A percentile compares a stretch with the other conserved stretches of the same genome.
Evolutionary conservation across 2,113 vertebrate species (phyloP).

Genomic region (Phalacrocorax brasilianus): DNA sequence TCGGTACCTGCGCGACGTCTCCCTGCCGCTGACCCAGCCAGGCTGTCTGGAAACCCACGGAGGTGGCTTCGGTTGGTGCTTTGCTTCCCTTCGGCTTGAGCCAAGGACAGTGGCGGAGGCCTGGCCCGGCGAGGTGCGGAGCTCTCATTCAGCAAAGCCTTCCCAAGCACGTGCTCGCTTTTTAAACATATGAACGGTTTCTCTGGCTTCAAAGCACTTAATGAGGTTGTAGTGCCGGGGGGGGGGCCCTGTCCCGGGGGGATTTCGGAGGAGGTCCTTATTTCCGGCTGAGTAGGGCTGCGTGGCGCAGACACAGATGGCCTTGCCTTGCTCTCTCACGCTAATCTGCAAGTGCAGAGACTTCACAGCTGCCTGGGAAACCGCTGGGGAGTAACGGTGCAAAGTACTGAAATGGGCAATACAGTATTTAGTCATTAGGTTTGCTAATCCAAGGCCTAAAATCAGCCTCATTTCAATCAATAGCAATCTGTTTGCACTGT

Average conservation of each 20-base stretch:
- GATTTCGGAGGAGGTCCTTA: neutral
- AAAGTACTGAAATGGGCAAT: slow-evolving; percentile 33
- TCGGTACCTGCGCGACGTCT: neutral
- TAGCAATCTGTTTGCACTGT: slow-evolving; percentile 74
- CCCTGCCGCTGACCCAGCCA: neutral
- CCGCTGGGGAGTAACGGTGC: slow-evolving; percentile 42
- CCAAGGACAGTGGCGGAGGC: accelerated
- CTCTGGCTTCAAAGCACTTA: neutral
- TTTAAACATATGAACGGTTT: accelerated
- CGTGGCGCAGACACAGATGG: slow-evolving; percentile 39
- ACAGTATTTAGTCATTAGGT: slow-evolving; percentile 51
- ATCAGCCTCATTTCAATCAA: slow-evolving; percentile 68
- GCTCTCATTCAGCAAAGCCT: neutral
- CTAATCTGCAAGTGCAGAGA: slow-evolving; percentile 34
- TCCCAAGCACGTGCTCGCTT: neutral
- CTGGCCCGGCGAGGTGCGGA: accelerated
- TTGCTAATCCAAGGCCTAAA: slow-evolving; percentile 63
- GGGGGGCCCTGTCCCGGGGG: neutral
- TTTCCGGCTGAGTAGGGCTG: neutral
- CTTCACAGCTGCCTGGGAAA: slow-evolving; percentile 63
- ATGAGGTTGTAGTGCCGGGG: neutral
- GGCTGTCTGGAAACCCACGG: accelerated
- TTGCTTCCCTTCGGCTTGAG: neutral
- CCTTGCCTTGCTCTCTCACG: neutral
- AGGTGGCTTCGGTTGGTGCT: neutral